Conservation (phyloP, 2,113 vertebrate genomes). For the Apeltes quadracus region DNA sequence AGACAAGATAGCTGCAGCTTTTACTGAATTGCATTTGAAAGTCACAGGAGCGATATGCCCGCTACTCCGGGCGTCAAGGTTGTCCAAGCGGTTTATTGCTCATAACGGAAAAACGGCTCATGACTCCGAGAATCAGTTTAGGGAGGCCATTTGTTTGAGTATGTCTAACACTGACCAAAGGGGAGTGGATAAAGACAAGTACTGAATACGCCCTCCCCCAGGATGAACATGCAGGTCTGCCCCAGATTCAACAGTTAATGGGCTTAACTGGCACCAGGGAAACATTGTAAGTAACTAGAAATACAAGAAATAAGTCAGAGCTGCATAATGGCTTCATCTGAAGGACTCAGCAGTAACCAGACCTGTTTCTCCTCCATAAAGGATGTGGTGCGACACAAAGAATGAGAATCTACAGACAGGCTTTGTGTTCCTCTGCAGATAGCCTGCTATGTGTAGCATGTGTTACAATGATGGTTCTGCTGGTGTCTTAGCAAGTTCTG, state of each 20-base stretch:
- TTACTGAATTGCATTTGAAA: slow-evolving; percentile 1
- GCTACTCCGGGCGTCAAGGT: background rate
- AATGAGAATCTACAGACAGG: background rate
- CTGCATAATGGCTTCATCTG: slow-evolving; percentile 3
- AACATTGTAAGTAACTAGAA: slow-evolving; percentile 6
- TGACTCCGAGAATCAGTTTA: background rate
- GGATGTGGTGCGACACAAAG: background rate
- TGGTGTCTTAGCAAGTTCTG: background rate
- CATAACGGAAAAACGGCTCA: background rate
- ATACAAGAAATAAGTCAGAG: slow-evolving; percentile 35
- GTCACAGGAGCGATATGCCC: background rate
- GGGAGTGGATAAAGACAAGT: slow-evolving; percentile 48
- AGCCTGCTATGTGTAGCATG: background rate
- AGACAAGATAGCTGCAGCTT: background rate
- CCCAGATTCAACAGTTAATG: slow-evolving; percentile 41
- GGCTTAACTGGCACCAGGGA: slow-evolving; percentile 27
- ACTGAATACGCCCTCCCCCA: slow-evolving; percentile 55
- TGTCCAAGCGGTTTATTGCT: background rate
- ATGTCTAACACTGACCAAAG: slow-evolving; percentile 48
- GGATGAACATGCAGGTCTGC: slow-evolving; percentile 51
- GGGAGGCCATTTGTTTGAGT: slow-evolving; percentile 49
- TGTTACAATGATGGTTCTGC: background rate
- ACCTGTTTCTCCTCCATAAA: background rate
- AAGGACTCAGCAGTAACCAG: background rate
- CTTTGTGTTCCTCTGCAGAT: background rate